Evolutionary conservation across 2,888 invertebrate genomes (phyloP), one percentile per base, ranked within the genome.

Genomic region (Oligia latruncula): DNA sequence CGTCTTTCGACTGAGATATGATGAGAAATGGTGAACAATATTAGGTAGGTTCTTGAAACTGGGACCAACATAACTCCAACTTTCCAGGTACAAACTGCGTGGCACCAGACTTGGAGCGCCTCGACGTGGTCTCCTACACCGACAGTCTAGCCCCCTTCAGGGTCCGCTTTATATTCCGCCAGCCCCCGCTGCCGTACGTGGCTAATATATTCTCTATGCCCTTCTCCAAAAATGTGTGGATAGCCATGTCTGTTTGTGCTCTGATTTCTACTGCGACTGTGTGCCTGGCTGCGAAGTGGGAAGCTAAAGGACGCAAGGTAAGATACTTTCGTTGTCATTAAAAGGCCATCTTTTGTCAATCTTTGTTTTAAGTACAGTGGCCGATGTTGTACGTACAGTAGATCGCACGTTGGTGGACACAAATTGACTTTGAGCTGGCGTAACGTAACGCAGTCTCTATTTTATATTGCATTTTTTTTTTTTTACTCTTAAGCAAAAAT

Each of bases 201-300:
- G 94, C 97, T 66, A 98, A 98, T 88, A 97, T 98, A 76, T 98
- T 97, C 93, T 96, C 97, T 2, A 93, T 98, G 71, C 98, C 98
- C 0, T 98, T 98, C 91, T 95, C 97, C 4, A 92, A 90, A 1
- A 92, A 93, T 3, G 98, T 98, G 4, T 98, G 98, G 98, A 88
- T 97, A 8, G 96, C 97, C 0, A 94, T 96, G 43, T 93, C 94
- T 0, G 89, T 95, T 0, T 93, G 97, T 70, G 91, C 97, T 0
- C 72, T 93, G 0, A 71, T 97, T 2, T 94, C 95, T 2, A 93
- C 93, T 0, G 80, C 89, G 0, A 90, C 95, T 1, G 90, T 97
- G 40, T 95, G 91, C 66, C 65, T 95, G 0, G 95, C 96, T 11
- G 93, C 95, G n/a, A 92, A 90, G 58, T 95, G 92, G 93, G 97